Conservation (phyloP, 2,888 invertebrate genomes). For the Globia sparganii region DNA sequence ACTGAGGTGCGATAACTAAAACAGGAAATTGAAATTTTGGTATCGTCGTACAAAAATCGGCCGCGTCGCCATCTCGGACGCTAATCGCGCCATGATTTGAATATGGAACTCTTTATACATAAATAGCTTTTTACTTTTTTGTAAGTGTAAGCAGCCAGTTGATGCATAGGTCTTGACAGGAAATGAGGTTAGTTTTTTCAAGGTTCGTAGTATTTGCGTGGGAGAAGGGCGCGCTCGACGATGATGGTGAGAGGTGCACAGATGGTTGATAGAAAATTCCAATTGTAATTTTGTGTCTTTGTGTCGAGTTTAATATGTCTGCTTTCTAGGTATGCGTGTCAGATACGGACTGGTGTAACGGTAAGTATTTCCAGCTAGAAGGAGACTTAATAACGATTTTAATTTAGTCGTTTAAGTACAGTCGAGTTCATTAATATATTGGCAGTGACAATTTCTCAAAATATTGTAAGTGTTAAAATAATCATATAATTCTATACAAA, state of each 20-base stretch:
- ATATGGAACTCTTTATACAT: constrained; percentile 85
- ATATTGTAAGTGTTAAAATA: too few species aligned
- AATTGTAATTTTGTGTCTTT: constrained; percentile 22
- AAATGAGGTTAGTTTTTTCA: constrained; percentile 72
- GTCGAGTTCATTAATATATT: too few species aligned
- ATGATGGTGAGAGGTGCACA: constrained; percentile 37
- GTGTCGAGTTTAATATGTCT: constrained; percentile 11
- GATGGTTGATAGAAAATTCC: constrained; percentile 48
- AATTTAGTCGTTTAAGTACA: not conserved
- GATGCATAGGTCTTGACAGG: constrained; percentile 80
- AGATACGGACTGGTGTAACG: not conserved
- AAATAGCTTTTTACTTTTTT: constrained; percentile 77
- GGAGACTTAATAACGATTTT: not conserved
- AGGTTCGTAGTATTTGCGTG: constrained; percentile 59
- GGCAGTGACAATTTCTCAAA: too few species aligned
- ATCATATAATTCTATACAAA: too few species aligned
- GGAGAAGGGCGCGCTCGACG: constrained; percentile 44
- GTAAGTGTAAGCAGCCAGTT: constrained; percentile 72
- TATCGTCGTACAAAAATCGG: constrained; percentile 88
- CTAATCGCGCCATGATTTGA: constrained; percentile 87
- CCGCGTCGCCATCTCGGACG: constrained; percentile 84
- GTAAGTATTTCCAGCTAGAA: not conserved
- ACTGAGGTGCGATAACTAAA: constrained; percentile 83
- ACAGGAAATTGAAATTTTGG: constrained; percentile 90
- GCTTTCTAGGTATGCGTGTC: not conserved